Evolutionary conservation across 2,888 invertebrate genomes (phyloP).

Genomic region (Cyclophora albipunctata): DNA sequence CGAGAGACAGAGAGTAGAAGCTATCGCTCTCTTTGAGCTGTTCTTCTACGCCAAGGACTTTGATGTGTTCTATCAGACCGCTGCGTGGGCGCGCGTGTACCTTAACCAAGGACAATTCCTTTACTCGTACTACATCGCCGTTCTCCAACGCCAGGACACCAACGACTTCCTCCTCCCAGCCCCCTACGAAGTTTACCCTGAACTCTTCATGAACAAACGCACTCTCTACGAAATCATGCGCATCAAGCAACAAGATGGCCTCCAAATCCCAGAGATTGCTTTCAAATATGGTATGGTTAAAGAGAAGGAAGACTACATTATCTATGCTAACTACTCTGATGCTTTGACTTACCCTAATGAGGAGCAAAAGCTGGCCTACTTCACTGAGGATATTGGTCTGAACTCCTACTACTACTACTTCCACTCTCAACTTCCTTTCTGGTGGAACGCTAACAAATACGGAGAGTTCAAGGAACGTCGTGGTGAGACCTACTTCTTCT

Average conservation of each 20-base stretch:
- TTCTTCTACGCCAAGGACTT: conserved; percentile 78
- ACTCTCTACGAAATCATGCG: conserved; percentile 63
- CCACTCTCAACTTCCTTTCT: conserved; percentile 78
- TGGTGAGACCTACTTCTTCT: conserved; percentile 79
- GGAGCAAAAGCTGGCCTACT: conserved; percentile 79
- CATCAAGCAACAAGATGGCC: conserved; percentile 54
- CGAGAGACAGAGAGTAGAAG: conserved; percentile 60
- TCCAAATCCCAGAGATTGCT: conserved; percentile 40
- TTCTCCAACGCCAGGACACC: conserved; percentile 75
- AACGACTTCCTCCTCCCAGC: conserved; percentile 77
- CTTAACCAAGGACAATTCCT: conserved; percentile 78
- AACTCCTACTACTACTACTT: conserved; percentile 80
- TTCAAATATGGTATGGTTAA: conserved; percentile 52
- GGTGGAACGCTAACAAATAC: conserved; percentile 72
- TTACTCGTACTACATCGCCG: conserved; percentile 76
- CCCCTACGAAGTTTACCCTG: conserved; percentile 79
- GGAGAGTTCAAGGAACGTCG: conserved; percentile 69
- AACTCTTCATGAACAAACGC: conserved; percentile 77
- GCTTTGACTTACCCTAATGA: conserved; percentile 65
- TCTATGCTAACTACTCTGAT: conserved; percentile 77
- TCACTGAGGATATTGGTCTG: conserved; percentile 81
- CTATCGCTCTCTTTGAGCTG: conserved; percentile 71
- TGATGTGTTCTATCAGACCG: conserved; percentile 75
- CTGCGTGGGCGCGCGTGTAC: conserved; percentile 72
- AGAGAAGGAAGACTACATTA: conserved; percentile 55